Evolutionary conservation across 2,797 vertebrate genomes (phyloP).

Genomic region (Scomberomorus guttatus): DNA sequence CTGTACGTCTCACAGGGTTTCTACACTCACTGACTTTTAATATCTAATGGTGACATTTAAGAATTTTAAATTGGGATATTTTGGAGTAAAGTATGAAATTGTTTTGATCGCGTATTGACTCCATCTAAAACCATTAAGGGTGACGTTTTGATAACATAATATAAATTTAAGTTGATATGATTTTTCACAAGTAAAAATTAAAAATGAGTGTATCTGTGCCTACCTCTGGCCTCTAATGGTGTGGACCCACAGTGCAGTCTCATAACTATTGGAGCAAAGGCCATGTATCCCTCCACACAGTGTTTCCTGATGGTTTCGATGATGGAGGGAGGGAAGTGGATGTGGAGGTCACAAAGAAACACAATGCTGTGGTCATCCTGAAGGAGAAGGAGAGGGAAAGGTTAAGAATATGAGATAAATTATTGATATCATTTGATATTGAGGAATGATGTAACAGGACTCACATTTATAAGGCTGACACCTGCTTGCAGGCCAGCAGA

Average conservation of each 20-base stretch:
- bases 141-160: not conserved
- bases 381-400: slow-evolving; percentile 3
- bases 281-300: slow-evolving; percentile 94
- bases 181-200: too few species aligned
- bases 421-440: not conserved
- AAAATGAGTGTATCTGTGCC: not conserved
- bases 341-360: slow-evolving; percentile 97
- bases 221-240: slow-evolving; percentile 90
- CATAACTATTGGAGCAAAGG: slow-evolving; percentile 94
- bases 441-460: slow-evolving; percentile 2
- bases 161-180: not conserved
- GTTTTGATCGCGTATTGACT: not conserved
- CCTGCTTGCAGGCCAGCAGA: slow-evolving; percentile 96
- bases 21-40: not conserved
- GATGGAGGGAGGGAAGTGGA: slow-evolving; percentile 92
- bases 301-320: slow-evolving; percentile 93
- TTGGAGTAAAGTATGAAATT: not conserved
- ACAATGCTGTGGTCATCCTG: slow-evolving; percentile 95
- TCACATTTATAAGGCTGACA: slow-evolving; percentile 90
- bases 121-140: not conserved
- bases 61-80: not conserved
- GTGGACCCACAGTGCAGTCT: slow-evolving; percentile 93
- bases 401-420: not conserved
- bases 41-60: not conserved
- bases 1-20: not conserved